Conservation (phyloP, 2,113 vertebrate genomes). For the Campylomormyrus numenius region DNA sequence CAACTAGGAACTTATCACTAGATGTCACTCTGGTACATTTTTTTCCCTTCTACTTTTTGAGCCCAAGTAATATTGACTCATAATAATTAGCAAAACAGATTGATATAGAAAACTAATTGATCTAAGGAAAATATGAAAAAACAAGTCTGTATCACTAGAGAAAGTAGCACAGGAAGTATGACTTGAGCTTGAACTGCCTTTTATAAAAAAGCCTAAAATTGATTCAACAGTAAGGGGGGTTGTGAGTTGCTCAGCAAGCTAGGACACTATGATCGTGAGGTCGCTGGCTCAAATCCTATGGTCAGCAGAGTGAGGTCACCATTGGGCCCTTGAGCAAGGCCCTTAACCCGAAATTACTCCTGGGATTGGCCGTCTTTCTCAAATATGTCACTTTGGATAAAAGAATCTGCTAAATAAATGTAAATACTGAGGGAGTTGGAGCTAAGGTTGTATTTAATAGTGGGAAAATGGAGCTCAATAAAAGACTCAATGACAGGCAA, state of each 20-base stretch:
- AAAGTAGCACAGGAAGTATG: not conserved
- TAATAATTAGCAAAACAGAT: not conserved
- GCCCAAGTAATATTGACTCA: not conserved
- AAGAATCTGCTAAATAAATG: not conserved
- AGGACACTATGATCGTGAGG: not conserved
- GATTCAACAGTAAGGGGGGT: not conserved
- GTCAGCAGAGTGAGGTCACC: not conserved
- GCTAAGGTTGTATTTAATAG: not conserved
- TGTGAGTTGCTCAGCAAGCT: not conserved
- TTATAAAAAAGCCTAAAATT: not conserved
- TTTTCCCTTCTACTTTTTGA: not conserved
- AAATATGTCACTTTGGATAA: not conserved
- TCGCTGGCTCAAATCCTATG: not conserved
- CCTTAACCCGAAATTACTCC: not conserved
- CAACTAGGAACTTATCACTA: not conserved
- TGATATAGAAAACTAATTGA: not conserved
- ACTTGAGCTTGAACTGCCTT: not conserved
- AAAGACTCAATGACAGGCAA: not conserved
- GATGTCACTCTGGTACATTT: not conserved
- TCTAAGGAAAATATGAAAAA: not conserved
- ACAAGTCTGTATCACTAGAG: not conserved
- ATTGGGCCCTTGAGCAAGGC: not conserved
- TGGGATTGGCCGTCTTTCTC: not conserved
- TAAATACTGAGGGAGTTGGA: not conserved
- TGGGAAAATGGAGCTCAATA: slow-evolving; percentile 20